Conservation (phyloP, 1,140 invertebrate species). For the Bombus pascuorum region DNA sequence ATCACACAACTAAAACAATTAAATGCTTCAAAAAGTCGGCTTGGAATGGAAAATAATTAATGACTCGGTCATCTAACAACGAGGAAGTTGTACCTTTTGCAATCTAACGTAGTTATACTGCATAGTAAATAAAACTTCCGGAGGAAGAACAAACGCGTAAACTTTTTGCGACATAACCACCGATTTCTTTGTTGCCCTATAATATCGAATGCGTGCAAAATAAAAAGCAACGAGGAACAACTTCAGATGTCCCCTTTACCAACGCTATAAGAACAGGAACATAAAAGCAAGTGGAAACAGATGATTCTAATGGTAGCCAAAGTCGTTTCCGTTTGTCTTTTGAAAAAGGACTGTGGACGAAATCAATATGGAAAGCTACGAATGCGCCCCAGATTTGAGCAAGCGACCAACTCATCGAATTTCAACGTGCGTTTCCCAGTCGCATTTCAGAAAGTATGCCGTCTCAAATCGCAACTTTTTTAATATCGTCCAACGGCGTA, state of each 20-base stretch:
- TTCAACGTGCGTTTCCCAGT: constrained; percentile 34
- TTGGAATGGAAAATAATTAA: neutral
- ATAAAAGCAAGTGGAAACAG: constrained; percentile 31
- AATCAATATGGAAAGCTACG: constrained; percentile 22
- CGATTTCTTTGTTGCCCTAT: neutral
- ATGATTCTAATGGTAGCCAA: constrained; percentile 14
- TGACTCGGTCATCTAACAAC: no score
- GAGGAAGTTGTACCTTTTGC: neutral
- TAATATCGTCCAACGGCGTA: constrained; percentile 6
- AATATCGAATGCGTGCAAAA: neutral
- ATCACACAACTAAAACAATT: neutral
- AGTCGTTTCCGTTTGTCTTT: constrained; percentile 27
- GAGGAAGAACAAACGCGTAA: neutral
- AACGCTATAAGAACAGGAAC: neutral
- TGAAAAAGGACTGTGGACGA: constrained; percentile 1
- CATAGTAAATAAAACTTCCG: no score
- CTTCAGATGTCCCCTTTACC: neutral
- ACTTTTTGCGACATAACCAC: neutral
- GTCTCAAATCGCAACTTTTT: constrained; percentile 32
- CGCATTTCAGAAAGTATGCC: neutral
- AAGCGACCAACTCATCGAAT: constrained; percentile 31
- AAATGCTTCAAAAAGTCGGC: neutral
- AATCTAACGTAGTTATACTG: no score
- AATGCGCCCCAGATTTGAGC: neutral
- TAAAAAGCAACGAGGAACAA: neutral